A percentile compares a stretch with the other conserved stretches of the same genome.
Evolutionary conservation across 30 jellyfish, hydroid and myxozoan genomes (phyloP).

Genomic region (Clytia hemisphaerica): DNA sequence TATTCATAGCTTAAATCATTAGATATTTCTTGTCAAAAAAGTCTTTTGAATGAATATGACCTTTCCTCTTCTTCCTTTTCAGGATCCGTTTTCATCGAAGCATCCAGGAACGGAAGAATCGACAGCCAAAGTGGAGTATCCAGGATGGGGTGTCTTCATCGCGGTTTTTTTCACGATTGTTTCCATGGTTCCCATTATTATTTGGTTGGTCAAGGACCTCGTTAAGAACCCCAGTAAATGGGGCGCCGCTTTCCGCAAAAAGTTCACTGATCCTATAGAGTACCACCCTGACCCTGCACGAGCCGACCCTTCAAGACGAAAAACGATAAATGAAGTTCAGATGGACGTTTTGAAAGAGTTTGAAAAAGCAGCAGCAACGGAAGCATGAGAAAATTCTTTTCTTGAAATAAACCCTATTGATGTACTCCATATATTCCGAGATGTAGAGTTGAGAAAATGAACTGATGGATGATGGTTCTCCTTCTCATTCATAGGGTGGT

Average conservation of each 20-base stretch:
- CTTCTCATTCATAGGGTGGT: too few relatives aligned
- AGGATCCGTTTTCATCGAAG: slow-evolving; percentile 71
- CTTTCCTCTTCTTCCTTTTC: not conserved
- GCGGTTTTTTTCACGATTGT: slow-evolving; percentile 44
- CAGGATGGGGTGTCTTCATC: slow-evolving; percentile 76
- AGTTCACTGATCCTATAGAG: slow-evolving; percentile 44
- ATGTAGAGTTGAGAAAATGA: too few relatives aligned
- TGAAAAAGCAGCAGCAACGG: too few relatives aligned
- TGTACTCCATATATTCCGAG: too few relatives aligned
- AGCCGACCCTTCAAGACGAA: slow-evolving; percentile 69
- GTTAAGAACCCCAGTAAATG: slow-evolving; percentile 61
- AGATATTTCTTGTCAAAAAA: not conserved
- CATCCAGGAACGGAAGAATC: slow-evolving; percentile 71
- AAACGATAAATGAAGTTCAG: slow-evolving; percentile 56
- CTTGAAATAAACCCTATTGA: too few relatives aligned
- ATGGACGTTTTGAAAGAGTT: too few relatives aligned
- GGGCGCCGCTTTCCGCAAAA: slow-evolving; percentile 49
- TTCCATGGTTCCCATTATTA: slow-evolving; percentile 56
- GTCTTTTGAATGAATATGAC: not conserved
- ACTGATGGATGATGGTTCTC: too few relatives aligned
- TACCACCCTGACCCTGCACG: slow-evolving; percentile 82
- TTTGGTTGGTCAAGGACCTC: slow-evolving; percentile 45
- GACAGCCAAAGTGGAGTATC: slow-evolving; percentile 51
- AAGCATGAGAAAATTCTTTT: too few relatives aligned
- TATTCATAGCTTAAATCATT: not conserved